A percentile compares a stretch with the other conserved stretches of the same genome.
Evolutionary conservation across 1,140 invertebrate genomes (phyloP).

Genomic region (Drosophila santomea): DNA sequence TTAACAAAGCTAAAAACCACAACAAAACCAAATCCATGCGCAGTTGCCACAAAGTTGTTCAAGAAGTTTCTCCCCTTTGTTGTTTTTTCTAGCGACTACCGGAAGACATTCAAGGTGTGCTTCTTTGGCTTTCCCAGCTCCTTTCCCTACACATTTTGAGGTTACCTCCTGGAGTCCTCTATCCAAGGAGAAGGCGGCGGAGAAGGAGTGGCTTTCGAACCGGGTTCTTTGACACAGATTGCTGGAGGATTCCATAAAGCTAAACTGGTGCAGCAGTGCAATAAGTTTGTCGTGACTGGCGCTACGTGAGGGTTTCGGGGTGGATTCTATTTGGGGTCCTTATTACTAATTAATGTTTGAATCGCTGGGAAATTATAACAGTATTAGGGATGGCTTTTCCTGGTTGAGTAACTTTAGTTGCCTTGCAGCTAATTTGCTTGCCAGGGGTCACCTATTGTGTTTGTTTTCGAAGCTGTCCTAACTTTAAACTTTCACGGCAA

Average conservation of each 20-base stretch:
- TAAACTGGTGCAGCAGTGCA: conserved; percentile 71
- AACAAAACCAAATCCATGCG: conserved; percentile 79
- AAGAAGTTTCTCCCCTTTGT: conserved; percentile 68
- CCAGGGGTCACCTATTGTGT: conserved; percentile 8
- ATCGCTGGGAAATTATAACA: conserved; percentile 24
- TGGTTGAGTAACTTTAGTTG: conserved; percentile 1
- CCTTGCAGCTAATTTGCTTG: neutral
- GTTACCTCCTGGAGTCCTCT: conserved; percentile 58
- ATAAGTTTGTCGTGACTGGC: conserved; percentile 9
- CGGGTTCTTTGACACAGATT: conserved; percentile 41
- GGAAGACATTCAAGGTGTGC: conserved; percentile 73
- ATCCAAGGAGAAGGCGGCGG: conserved; percentile 2
- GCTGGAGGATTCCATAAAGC: conserved; percentile 3
- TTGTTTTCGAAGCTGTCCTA: neutral
- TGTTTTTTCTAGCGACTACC: conserved; percentile 53
- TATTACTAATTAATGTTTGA: conserved; percentile 61
- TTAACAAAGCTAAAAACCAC: conserved; percentile 78
- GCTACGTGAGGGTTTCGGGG: neutral
- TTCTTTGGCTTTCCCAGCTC: conserved; percentile 31
- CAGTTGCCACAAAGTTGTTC: conserved; percentile 65
- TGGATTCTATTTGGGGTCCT: conserved; percentile 10
- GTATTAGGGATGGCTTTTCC: conserved; percentile 21
- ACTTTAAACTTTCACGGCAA: conserved; percentile 5
- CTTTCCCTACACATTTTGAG: conserved; percentile 43
- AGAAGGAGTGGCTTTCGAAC: conserved; percentile 32